Conservation (phyloP, 2,113 vertebrate genomes). For the Oncorhynchus kisutch region DNA sequence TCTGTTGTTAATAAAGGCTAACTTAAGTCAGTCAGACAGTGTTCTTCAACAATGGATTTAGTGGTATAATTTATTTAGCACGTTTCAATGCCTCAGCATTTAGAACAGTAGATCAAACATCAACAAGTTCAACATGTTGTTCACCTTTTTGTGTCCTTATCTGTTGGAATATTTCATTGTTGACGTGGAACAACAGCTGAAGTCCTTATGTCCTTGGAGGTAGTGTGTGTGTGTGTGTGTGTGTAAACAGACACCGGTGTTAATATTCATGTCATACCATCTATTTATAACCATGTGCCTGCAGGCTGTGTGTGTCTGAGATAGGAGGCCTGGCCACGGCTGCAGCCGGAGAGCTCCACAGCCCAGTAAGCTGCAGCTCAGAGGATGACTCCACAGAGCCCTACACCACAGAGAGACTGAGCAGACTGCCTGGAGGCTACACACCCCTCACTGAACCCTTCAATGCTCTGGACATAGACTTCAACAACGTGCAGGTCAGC, state of each 20-base stretch:
- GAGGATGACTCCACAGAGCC: conserved; percentile 87
- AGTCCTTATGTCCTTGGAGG: neutral
- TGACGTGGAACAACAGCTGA: too few species aligned
- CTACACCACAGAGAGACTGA: conserved; percentile 94
- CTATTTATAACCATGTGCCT: conserved; percentile 2
- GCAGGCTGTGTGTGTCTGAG: conserved; percentile 76
- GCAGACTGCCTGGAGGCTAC: conserved; percentile 85
- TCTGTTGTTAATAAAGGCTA: too few species aligned
- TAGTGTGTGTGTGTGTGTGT: neutral
- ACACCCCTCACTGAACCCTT: conserved; percentile 83
- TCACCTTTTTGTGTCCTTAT: too few species aligned
- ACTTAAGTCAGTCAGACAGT: too few species aligned
- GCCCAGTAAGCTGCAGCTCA: conserved; percentile 75
- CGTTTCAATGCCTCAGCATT: too few species aligned
- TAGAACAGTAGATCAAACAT: too few species aligned
- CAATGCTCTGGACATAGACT: conserved; percentile 85
- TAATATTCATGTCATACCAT: neutral
- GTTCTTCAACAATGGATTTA: too few species aligned
- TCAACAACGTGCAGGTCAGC: conserved; percentile 88
- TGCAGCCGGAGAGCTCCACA: conserved; percentile 78
- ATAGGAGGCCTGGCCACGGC: conserved; percentile 80
- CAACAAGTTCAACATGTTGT: too few species aligned
- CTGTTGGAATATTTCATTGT: too few species aligned
- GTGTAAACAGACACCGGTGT: neutral
- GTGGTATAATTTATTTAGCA: too few species aligned